Conservation (phyloP, 2,888 invertebrate species). For the Stenichneumon culpator region DNA sequence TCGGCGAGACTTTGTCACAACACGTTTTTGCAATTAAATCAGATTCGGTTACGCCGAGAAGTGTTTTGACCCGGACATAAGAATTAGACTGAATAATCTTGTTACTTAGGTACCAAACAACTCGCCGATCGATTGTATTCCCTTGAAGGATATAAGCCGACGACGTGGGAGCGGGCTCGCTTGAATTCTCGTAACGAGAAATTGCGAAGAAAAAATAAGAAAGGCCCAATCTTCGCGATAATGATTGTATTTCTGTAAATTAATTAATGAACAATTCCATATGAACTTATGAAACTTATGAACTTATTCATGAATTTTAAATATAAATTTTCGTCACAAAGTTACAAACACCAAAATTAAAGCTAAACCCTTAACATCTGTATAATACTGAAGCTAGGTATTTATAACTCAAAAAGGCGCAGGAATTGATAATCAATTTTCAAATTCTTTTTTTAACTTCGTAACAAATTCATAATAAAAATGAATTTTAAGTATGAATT, state of each 20-base stretch:
- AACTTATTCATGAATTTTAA: too few relatives aligned
- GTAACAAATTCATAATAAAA: not conserved
- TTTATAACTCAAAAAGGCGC: too few relatives aligned
- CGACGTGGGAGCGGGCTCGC: constrained; percentile 34
- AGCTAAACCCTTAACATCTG: too few relatives aligned
- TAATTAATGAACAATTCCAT: not conserved
- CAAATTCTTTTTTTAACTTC: too few relatives aligned
- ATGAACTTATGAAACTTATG: too few relatives aligned
- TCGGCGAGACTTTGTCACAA: constrained; percentile 4
- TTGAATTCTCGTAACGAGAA: constrained; percentile 30
- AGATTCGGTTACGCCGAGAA: not conserved
- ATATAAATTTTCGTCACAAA: too few relatives aligned
- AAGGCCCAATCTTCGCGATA: not conserved
- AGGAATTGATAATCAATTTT: too few relatives aligned
- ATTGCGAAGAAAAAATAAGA: not conserved
- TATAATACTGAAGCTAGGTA: too few relatives aligned
- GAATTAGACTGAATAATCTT: constrained; percentile 39
- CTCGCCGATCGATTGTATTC: constrained; percentile 59
- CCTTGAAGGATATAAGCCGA: constrained; percentile 42
- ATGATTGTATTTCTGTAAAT: not conserved
- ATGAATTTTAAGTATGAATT: not conserved
- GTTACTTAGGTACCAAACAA: constrained; percentile 68
- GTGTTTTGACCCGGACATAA: constrained; percentile 9
- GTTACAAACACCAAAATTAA: too few relatives aligned
- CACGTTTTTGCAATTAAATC: constrained; percentile 4